A percentile compares a stretch with the other conserved stretches of the same genome.
phyloP scores from a whole-genome alignment of 2,888 invertebrate genomes.

The Mesochorus sp. region DNA sequence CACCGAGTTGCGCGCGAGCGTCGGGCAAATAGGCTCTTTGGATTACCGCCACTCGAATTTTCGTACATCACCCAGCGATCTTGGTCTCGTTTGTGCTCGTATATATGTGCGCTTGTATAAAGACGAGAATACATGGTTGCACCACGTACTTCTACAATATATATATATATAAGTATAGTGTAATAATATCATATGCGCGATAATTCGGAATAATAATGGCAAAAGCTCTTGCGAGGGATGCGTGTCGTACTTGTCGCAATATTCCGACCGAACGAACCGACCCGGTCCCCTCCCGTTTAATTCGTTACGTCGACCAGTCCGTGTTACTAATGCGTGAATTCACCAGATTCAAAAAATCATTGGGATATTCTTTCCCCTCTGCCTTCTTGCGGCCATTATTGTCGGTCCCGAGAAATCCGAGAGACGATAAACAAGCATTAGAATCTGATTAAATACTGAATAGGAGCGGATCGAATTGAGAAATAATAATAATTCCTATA shows the following conservation, averaged over 20 bases:
- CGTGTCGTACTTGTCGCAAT: conserved; percentile 67
- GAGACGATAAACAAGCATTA: conserved; percentile 30
- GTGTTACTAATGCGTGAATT: conserved; percentile 31
- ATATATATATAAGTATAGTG: no score
- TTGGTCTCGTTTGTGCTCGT: conserved; percentile 3
- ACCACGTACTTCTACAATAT: conserved; percentile 56
- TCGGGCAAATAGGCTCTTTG: conserved; percentile 14
- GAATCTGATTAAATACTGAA: conserved; percentile 19
- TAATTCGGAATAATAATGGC: conserved; percentile 56
- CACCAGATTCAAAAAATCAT: conserved; percentile 58
- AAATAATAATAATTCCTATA: background rate
- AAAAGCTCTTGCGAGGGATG: background rate
- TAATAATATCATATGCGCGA: conserved; percentile 67
- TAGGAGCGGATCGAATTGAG: background rate
- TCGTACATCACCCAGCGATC: conserved; percentile 35
- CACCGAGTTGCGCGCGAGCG: conserved; percentile 71
- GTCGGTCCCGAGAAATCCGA: conserved; percentile 29
- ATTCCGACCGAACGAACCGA: conserved; percentile 66
- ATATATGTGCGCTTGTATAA: background rate
- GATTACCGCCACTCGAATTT: conserved; percentile 52
- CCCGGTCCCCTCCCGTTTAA: conserved; percentile 60
- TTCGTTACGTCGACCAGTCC: conserved; percentile 64
- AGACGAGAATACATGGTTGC: conserved; percentile 64
- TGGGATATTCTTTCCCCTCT: background rate
- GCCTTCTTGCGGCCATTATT: background rate